Conservation (phyloP, 2,113 vertebrate genomes). For the Lampris incognitus region DNA sequence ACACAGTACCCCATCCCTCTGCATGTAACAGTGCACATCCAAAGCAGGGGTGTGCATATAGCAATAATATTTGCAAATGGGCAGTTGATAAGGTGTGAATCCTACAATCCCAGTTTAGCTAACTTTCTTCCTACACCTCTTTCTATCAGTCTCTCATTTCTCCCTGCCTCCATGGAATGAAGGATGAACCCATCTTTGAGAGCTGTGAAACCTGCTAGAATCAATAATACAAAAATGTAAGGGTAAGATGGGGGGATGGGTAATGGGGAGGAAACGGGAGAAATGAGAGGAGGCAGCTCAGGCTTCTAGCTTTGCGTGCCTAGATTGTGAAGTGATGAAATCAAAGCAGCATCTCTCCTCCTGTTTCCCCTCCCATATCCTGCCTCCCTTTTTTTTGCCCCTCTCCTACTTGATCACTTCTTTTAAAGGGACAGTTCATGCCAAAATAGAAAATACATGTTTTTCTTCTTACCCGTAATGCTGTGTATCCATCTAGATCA, state of each 20-base stretch:
- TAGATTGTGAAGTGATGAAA: conserved; percentile 62
- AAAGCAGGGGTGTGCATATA: neutral
- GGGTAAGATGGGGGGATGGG: conserved; percentile 46
- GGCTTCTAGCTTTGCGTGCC: conserved; percentile 37
- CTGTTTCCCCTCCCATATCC: conserved; percentile 7
- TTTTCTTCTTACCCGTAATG: neutral
- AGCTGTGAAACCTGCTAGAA: conserved; percentile 56
- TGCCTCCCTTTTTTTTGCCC: conserved; percentile 8
- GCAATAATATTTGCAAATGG: neutral
- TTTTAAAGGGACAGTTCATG: neutral
- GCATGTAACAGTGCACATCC: neutral
- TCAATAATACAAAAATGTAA: conserved; percentile 71
- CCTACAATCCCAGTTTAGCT: conserved; percentile 16
- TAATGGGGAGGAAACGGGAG: conserved; percentile 11
- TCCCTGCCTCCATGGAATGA: conserved; percentile 62
- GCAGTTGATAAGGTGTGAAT: neutral
- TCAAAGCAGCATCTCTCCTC: conserved; percentile 51
- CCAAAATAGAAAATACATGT: too few species aligned
- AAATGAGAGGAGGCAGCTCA: conserved; percentile 26
- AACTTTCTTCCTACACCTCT: conserved; percentile 15
- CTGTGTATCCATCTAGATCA: too few species aligned
- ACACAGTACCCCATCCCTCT: neutral
- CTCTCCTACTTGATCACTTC: neutral
- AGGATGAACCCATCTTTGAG: conserved; percentile 61
- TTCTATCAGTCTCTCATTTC: conserved; percentile 36